Evolutionary conservation across 2,113 vertebrate species (phyloP), one percentile per base, ranked within the genome.

Genomic region (Eurypyga helias): DNA sequence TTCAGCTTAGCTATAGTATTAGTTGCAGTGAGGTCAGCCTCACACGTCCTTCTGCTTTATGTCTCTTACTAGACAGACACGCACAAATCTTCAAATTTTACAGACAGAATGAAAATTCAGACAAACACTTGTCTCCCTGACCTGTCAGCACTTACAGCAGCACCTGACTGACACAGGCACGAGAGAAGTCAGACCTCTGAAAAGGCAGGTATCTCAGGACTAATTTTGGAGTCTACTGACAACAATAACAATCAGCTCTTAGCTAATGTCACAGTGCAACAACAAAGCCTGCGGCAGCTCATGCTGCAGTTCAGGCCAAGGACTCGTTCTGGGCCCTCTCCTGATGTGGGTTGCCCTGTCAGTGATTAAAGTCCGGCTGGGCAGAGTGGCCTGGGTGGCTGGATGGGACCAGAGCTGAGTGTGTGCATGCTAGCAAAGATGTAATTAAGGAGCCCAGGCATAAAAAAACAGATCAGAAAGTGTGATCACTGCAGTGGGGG

Each of bases 91-190:
- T 90, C 92, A 72, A n/a, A 67, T 91, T 79, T 94, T 87, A 94
- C 73, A 85, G 75, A 46, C 70, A 76, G 75, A 83, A 92, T 64
- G 89, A 82, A 91, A 93, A 93, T 91, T 94, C 91, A 95, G 78
- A 61, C 80, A 88, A 96, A 64, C 83, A 79, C 86, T 93, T 95
- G 60, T 89, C 45, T 80, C 85, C 70, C 85, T 85, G 96, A 94
- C 90, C 92, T 83, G 90, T 83, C 92, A 91, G 66, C 79, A 83
- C 78, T 82, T 72, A 76, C 17, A 86, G 80, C 25, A 5, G 64
- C 1, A 3, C 81, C 87, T 83, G 90, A 70, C 55, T 62, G 60
- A 62, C 58, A 54, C 65, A 64, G 19, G 83, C 51, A 73, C 0
- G 2, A 33, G 83, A 61, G 48, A 82, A 84, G 73, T 52, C 87